phyloP scores from a whole-genome alignment of 2,113 vertebrate genomes.

The Patagioenas fasciata region DNA sequence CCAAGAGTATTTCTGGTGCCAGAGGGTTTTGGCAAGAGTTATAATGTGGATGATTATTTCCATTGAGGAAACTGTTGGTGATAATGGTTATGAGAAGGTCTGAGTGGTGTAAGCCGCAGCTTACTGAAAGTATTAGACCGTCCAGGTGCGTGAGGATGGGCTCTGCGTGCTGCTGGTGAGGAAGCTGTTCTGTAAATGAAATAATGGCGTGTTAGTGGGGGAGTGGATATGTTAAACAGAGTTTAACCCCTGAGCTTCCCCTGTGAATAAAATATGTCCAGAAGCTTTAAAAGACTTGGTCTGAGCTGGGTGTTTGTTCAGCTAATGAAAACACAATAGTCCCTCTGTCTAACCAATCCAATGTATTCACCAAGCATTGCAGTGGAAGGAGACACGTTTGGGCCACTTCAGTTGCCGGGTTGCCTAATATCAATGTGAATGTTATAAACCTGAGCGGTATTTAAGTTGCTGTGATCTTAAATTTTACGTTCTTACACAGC shows the following conservation, averaged over 20 bases:
- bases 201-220: neutral
- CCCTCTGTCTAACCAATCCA: neutral
- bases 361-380: neutral
- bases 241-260: neutral
- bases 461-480: slow-evolving; percentile 44
- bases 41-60: slow-evolving; percentile 34
- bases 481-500: slow-evolving; percentile 32
- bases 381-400: neutral
- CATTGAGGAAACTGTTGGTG: slow-evolving; percentile 50
- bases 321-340: neutral
- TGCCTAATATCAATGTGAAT: neutral
- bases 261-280: slow-evolving; percentile 13
- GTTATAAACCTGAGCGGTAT: neutral
- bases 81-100: slow-evolving; percentile 8
- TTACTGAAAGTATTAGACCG: slow-evolving; percentile 6
- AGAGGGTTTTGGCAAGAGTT: slow-evolving; percentile 51
- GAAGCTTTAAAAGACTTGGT: neutral
- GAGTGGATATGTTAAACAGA: neutral
- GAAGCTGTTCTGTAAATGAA: neutral
- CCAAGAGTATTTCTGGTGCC: slow-evolving; percentile 34
- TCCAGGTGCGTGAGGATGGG: neutral
- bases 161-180: neutral
- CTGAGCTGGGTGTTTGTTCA: neutral
- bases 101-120: neutral
- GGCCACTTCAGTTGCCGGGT: neutral